phyloP scores from a whole-genome alignment of 2,888 invertebrate genomes.

The Epinotia brunnichana region DNA sequence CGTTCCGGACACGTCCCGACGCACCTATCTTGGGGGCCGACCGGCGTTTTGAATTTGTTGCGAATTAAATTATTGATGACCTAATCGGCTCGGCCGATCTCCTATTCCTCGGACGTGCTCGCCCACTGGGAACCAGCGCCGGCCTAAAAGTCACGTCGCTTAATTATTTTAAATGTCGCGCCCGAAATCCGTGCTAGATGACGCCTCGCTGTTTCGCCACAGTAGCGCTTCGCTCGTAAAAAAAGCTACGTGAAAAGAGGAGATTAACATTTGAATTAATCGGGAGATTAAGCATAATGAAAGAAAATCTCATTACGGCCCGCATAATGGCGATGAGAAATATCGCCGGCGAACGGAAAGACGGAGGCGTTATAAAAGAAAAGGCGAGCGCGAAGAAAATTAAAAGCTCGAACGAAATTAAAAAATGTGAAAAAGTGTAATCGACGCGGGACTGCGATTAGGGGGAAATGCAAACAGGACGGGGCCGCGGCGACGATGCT shows the following conservation, averaged over 20 bases:
- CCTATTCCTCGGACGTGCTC: constrained; percentile 47
- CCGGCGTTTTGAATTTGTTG: constrained; percentile 81
- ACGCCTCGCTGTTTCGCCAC: constrained; percentile 67
- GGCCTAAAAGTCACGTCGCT: constrained; percentile 70
- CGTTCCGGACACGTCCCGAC: constrained; percentile 80
- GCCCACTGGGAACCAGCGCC: constrained; percentile 41
- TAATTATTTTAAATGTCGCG: constrained; percentile 79
- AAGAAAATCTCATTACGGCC: constrained; percentile 83
- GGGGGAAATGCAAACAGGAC: constrained; percentile 76
- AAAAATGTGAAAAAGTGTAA: constrained; percentile 83
- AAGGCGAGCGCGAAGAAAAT: constrained; percentile 80
- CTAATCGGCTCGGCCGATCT: constrained; percentile 74
- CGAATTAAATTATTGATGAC: constrained; percentile 83
- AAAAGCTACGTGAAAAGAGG: constrained; percentile 73
- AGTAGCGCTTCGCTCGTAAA: constrained; percentile 72
- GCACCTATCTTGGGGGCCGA: constrained; percentile 78
- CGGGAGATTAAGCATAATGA: constrained; percentile 84
- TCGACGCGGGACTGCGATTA: constrained; percentile 77
- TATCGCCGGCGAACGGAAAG: constrained; percentile 71
- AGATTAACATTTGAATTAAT: constrained; percentile 84
- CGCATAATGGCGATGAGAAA: constrained; percentile 82
- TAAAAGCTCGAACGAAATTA: constrained; percentile 82
- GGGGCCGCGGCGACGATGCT: constrained; percentile 50
- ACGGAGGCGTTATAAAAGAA: constrained; percentile 73
- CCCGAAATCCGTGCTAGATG: constrained; percentile 67